phyloP scores from a whole-genome alignment of 2,797 vertebrate genomes.

The Sebastes itinus region DNA sequence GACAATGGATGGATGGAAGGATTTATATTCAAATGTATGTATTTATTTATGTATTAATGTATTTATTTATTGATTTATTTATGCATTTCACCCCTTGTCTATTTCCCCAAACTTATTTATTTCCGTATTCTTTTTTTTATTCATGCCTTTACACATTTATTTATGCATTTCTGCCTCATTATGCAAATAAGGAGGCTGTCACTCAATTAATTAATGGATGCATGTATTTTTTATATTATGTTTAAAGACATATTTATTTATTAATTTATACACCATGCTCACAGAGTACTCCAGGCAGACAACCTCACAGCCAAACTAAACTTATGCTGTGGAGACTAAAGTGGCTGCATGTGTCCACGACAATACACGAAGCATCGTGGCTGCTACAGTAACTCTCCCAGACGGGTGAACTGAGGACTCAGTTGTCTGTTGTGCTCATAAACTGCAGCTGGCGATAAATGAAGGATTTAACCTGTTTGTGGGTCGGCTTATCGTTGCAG shows the following conservation, averaged over 20 bases:
- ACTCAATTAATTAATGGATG: not conserved
- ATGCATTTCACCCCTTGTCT: rapidly evolving
- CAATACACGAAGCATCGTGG: too few relatives aligned
- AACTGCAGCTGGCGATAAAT: not conserved
- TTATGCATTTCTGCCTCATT: not conserved
- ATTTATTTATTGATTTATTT: too few relatives aligned
- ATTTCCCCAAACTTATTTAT: rapidly evolving
- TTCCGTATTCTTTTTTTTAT: too few relatives aligned
- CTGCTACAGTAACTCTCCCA: too few relatives aligned
- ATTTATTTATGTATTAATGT: too few relatives aligned
- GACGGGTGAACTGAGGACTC: not conserved
- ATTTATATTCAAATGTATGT: too few relatives aligned
- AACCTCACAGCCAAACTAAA: not conserved
- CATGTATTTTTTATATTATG: not conserved
- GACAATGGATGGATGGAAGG: too few relatives aligned
- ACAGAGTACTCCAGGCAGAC: not conserved
- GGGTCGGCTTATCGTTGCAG: not conserved
- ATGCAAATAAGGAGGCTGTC: not conserved
- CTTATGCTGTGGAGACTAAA: rapidly evolving
- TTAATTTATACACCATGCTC: not conserved
- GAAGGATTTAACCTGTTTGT: not conserved
- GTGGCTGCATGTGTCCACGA: too few relatives aligned
- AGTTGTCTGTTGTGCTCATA: not conserved
- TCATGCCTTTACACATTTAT: too few relatives aligned
- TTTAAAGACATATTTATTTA: not conserved